phyloP scores from a whole-genome alignment of 2,113 vertebrate genomes.

The Urocitellus parryii region DNA sequence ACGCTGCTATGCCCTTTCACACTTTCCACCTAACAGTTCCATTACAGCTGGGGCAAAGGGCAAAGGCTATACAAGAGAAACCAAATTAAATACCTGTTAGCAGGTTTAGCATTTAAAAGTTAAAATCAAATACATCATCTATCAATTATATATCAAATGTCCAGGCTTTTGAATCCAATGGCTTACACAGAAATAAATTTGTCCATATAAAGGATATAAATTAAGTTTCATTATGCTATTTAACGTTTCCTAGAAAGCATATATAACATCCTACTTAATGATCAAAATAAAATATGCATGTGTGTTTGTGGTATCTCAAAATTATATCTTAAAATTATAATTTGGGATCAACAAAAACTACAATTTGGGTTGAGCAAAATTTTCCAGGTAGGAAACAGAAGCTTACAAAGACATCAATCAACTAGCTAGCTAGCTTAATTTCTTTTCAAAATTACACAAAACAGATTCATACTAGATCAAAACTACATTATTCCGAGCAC shows the following conservation, averaged over 20 bases:
- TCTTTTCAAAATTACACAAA: slow-evolving; percentile 34
- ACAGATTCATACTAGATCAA: neutral
- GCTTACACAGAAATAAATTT: slow-evolving; percentile 19
- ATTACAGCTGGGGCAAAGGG: neutral
- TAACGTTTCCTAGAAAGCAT: neutral
- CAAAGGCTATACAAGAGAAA: neutral
- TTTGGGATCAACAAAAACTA: slow-evolving; percentile 1
- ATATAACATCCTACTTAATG: neutral
- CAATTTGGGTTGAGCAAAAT: neutral
- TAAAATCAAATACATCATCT: slow-evolving; percentile 14
- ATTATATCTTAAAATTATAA: neutral
- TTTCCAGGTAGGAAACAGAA: neutral
- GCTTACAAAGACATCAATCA: neutral
- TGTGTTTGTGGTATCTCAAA: neutral
- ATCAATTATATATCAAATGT: neutral
- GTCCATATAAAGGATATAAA: neutral
- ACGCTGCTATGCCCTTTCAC: neutral
- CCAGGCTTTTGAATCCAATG: too few species aligned
- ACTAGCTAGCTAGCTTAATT: neutral
- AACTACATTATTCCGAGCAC: neutral
- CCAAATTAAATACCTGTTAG: neutral
- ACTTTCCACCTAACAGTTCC: neutral
- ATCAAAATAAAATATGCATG: neutral
- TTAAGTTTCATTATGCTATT: neutral
- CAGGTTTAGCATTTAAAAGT: neutral